phyloP scores from a whole-genome alignment of 2,113 vertebrate genomes.

The Chloroceryle aenea region DNA sequence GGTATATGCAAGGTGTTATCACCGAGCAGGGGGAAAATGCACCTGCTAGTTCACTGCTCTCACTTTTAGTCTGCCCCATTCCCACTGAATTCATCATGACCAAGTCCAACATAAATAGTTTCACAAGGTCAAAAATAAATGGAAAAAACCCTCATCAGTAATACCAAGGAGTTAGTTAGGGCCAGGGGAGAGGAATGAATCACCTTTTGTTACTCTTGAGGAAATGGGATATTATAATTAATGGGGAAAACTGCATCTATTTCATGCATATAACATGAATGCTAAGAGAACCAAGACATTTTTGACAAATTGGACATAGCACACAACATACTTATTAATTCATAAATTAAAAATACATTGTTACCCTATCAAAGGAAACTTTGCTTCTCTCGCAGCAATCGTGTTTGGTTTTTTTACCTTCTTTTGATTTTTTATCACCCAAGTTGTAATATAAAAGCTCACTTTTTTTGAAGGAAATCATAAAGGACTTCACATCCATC shows the following conservation, averaged over 20 bases:
- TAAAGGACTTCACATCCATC: conserved; percentile 75
- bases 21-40: neutral
- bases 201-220: conserved; percentile 43
- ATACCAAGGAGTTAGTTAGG: conserved; percentile 1
- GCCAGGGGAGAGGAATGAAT: conserved; percentile 54
- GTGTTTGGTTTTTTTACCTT: neutral
- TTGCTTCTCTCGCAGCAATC: conserved; percentile 29
- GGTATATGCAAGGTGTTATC: neutral
- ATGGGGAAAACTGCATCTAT: conserved; percentile 38
- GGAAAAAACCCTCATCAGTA: conserved; percentile 28
- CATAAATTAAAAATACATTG: conserved; percentile 64
- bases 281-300: conserved; percentile 9
- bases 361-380: conserved; percentile 53
- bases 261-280: conserved; percentile 70
- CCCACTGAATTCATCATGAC: neutral
- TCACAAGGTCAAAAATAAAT: conserved; percentile 58
- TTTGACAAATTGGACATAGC: conserved; percentile 62
- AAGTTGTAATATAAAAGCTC: neutral
- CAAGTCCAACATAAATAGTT: conserved; percentile 35
- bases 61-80: neutral
- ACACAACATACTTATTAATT: conserved; percentile 62
- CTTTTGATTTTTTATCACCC: conserved; percentile 27
- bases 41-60: neutral
- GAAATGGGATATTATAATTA: conserved; percentile 65
- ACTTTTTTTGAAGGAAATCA: conserved; percentile 60